phyloP scores from a whole-genome alignment of 2,888 invertebrate species.

The Amphipoea lucens region DNA sequence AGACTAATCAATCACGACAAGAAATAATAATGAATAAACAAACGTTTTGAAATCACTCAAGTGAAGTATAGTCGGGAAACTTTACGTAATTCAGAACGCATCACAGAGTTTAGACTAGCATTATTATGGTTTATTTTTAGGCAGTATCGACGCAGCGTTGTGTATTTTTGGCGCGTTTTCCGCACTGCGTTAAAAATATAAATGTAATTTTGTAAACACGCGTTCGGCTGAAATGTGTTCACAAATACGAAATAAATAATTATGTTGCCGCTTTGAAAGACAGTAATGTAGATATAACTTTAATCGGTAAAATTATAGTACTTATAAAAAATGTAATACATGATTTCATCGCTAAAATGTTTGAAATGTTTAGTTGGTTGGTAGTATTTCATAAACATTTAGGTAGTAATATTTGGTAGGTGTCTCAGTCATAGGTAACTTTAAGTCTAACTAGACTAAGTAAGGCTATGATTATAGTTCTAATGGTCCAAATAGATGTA shows the following conservation, averaged over 20 bases:
- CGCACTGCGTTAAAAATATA: conserved; percentile 60
- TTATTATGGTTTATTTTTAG: conserved; percentile 71
- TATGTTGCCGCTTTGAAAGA: conserved; percentile 2
- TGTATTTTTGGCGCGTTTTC: conserved; percentile 74
- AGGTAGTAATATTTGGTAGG: conserved; percentile 57
- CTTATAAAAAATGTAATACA: background rate
- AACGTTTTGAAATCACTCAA: conserved; percentile 44
- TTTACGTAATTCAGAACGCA: conserved; percentile 72
- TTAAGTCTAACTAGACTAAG: conserved; percentile 61
- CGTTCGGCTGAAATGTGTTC: conserved; percentile 39
- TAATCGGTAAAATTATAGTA: conserved; percentile 8
- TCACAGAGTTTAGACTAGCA: conserved; percentile 63
- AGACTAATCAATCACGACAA: conserved; percentile 43
- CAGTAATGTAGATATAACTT: conserved; percentile 13
- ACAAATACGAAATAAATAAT: conserved; percentile 24
- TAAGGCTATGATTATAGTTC: conserved; percentile 77
- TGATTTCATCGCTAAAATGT: background rate
- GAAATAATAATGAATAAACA: conserved; percentile 38
- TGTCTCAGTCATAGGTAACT: conserved; percentile 70
- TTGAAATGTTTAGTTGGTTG: background rate
- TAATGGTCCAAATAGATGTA: conserved; percentile 95
- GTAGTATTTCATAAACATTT: conserved; percentile 29
- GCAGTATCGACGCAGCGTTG: conserved; percentile 72
- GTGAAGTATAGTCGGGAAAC: conserved; percentile 61
- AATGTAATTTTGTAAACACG: conserved; percentile 69